Conservation (phyloP, 2,797 vertebrate genomes). For the Ara ararauna region DNA sequence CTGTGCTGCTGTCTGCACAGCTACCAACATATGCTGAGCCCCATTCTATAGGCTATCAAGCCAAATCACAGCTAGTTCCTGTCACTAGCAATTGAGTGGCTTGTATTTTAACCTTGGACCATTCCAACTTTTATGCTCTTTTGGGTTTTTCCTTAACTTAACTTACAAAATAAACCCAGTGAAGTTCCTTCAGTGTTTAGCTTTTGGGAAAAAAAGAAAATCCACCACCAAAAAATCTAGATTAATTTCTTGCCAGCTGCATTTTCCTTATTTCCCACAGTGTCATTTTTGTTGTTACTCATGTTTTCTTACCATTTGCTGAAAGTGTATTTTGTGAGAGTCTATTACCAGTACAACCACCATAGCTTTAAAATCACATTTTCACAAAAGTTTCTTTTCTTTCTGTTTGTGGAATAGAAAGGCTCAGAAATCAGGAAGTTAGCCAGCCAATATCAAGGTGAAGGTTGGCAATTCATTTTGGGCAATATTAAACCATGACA, state of each 20-base stretch:
- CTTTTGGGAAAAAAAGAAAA: slow-evolving; percentile 1
- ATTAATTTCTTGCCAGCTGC: slow-evolving; percentile 49
- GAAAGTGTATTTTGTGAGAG: slow-evolving; percentile 40
- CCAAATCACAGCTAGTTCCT: slow-evolving; percentile 58
- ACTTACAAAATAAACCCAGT: slow-evolving; percentile 36
- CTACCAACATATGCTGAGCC: slow-evolving; percentile 36
- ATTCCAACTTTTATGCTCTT: slow-evolving; percentile 47
- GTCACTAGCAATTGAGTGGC: slow-evolving; percentile 52
- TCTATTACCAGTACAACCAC: slow-evolving; percentile 56
- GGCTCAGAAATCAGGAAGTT: slow-evolving; percentile 67
- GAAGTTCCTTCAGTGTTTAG: slow-evolving; percentile 20
- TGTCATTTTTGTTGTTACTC: slow-evolving; percentile 29
- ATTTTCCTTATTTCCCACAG: slow-evolving; percentile 38
- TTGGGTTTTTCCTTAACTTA: slow-evolving; percentile 58
- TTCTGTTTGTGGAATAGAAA: slow-evolving; percentile 25
- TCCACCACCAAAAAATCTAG: background rate
- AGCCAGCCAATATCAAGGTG: slow-evolving; percentile 66
- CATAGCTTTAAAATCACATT: slow-evolving; percentile 51
- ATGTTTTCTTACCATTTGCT: slow-evolving; percentile 54
- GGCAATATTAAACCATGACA: slow-evolving; percentile 78
- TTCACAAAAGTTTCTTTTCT: background rate
- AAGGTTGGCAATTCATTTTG: slow-evolving; percentile 77
- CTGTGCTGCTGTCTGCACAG: slow-evolving; percentile 26
- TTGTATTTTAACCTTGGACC: slow-evolving; percentile 58
- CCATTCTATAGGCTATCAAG: slow-evolving; percentile 47